These are phyloP conservation scores for Limnephilus auricula DNA, from an alignment of 2,888 invertebrate genomes.

Conservation along the genomic window DNA sequence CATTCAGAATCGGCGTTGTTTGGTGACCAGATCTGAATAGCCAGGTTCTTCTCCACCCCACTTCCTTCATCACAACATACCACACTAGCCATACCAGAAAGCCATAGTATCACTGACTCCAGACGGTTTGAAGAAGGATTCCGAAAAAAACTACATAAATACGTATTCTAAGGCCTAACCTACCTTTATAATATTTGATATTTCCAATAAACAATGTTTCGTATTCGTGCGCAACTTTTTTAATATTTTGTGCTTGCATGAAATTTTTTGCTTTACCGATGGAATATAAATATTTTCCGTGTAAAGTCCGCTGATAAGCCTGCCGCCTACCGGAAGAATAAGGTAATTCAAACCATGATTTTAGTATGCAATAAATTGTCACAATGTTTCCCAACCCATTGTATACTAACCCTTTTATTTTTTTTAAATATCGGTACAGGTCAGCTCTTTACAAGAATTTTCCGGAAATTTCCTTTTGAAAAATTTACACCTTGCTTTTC, in stretches of 20 bases:
- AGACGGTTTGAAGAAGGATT: no score
- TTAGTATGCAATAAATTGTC: conserved; percentile 53
- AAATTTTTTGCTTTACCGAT: not conserved
- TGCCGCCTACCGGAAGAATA: conserved; percentile 32
- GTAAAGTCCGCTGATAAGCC: not conserved
- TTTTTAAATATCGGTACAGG: conserved; percentile 54
- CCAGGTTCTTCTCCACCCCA: no score
- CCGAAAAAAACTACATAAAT: no score
- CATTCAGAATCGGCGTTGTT: no score
- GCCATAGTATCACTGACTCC: no score
- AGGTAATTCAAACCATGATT: conserved; percentile 41
- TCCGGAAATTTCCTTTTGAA: not conserved
- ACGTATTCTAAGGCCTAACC: no score
- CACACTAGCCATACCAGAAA: no score
- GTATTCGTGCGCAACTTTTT: not conserved
- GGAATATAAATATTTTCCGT: conserved; percentile 19
- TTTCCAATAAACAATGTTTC: no score
- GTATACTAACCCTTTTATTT: conserved; percentile 55
- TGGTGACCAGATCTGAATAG: no score
- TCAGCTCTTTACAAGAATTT: conserved; percentile 45
- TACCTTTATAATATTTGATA: no score
- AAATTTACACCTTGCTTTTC: not conserved
- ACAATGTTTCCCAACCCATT: conserved; percentile 36
- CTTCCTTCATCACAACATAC: no score
- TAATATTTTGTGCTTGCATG: not conserved